A percentile compares a stretch with the other conserved stretches of the same genome.
Evolutionary conservation across 2,113 vertebrate species (phyloP).

Genomic region (Onychostruthus taczanowskii): DNA sequence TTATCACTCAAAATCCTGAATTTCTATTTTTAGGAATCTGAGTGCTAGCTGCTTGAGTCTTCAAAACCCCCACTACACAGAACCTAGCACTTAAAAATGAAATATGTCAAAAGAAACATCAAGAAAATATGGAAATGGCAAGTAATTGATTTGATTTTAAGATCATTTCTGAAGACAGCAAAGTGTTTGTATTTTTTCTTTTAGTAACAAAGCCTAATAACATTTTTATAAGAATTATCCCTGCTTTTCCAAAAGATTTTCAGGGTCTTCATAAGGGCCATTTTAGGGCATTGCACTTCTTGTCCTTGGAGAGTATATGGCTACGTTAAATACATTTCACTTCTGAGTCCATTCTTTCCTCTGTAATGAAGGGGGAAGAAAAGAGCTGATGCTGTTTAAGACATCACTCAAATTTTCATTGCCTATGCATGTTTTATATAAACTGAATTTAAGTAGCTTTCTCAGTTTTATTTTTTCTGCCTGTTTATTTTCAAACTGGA

Average conservation of each 20-base stretch:
- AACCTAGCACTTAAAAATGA: neutral
- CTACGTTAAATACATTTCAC: neutral
- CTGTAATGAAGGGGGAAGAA: neutral
- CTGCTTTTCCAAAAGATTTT: neutral
- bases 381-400: neutral
- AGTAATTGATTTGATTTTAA: neutral
- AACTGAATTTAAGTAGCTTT: neutral
- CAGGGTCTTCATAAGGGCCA: neutral
- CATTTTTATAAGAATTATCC: neutral
- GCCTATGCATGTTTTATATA: neutral
- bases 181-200: neutral
- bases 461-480: neutral
- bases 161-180: neutral
- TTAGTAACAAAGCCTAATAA: neutral
- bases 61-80: neutral
- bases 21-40: neutral
- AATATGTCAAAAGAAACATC: neutral
- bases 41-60: neutral
- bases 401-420: neutral
- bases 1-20: neutral
- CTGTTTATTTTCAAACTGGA: neutral
- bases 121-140: neutral
- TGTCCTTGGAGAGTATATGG: neutral
- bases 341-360: neutral
- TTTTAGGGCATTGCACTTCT: neutral